These are phyloP conservation scores for Smittia aterrima DNA, from an alignment of 2,888 invertebrate species.

Conservation along the genomic window DNA sequence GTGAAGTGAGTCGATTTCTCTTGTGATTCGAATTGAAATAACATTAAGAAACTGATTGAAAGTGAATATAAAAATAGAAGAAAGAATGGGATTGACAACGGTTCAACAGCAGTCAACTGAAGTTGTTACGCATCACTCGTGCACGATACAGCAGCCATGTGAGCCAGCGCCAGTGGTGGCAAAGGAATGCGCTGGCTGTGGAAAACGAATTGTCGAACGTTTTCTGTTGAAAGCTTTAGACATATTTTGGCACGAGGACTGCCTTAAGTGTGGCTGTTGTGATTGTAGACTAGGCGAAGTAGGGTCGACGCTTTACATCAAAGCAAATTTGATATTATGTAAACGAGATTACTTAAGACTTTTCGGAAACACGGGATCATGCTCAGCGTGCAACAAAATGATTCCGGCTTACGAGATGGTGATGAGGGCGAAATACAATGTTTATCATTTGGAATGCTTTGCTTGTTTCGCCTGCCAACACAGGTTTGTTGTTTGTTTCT, in stretches of 20 bases:
- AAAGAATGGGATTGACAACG: conserved; percentile 34
- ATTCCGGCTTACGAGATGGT: conserved; percentile 96
- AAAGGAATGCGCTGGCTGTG: conserved; percentile 43
- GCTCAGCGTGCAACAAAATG: conserved; percentile 88
- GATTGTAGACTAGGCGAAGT: conserved; percentile 92
- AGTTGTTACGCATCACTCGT: conserved; percentile 17
- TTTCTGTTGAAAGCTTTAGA: conserved; percentile 82
- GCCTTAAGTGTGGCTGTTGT: conserved; percentile 88
- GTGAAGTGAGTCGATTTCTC: background rate
- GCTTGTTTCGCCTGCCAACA: conserved; percentile 94
- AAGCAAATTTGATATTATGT: conserved; percentile 87
- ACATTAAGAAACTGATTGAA: conserved; percentile 7
- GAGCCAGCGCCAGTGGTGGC: conserved; percentile 8
- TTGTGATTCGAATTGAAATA: background rate
- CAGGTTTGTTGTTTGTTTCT: conserved; percentile 64
- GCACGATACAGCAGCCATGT: conserved; percentile 30
- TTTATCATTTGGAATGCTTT: conserved; percentile 92
- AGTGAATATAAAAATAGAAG: background rate
- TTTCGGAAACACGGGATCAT: conserved; percentile 86
- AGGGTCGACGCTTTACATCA: conserved; percentile 85
- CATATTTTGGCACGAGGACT: conserved; percentile 92
- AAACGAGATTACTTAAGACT: conserved; percentile 86
- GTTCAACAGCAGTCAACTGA: conserved; percentile 19
- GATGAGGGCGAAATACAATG: conserved; percentile 88
- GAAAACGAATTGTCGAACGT: conserved; percentile 67